Base-by-base conservation (phyloP, 2,113 vertebrate genomes). In the Porphyrio hochstetteri region DNA sequence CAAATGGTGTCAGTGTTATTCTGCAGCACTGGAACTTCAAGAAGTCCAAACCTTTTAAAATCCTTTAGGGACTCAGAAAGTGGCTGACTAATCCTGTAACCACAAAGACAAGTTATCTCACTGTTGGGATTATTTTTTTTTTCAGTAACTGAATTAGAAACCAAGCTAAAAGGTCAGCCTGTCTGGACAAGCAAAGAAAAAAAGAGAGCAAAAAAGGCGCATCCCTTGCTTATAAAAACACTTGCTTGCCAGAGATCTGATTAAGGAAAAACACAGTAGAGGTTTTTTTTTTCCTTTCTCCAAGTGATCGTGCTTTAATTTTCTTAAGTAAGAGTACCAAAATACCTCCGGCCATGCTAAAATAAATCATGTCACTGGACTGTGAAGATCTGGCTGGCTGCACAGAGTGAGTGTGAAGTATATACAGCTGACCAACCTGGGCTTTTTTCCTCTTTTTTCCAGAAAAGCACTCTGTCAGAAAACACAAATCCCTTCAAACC, bases 251-350 rank as follows among this genome's bases (percentile, higher is more conserved):
- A 48, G 95, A 89, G 72, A 85, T 88, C 94, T 92, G 94, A 97
- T 86, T 95, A 96, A 95, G 65, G 50, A 92, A 96, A 91, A 97
- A 84, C 57, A 82, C 20, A 94, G 88, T 44, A 93, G 90, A 84
- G 21, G 56, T 48, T 75, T 69, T 75, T 70, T 87, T 64, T 36
- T 44, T 2, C 77, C 93, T 92, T 97, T 93, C 89, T 91, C 64
- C 92, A 95, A 96, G 75, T 94, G 94, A 93, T 94, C 96, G 82
- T 74, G 95, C 75, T 97, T 97, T 88, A 89, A 95, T 97, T 97
- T 98, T 93, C 93, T 96, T 88, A 95, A 97, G 92, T 95, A 95
- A 95, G 86, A 96, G 88, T 31, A 93, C 50, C 67, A 95, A 86
- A 97, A 96, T 97, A 98, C 64, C 92, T 94, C 94, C 63, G 91